A percentile compares a stretch with the other conserved stretches of the same genome.
Conservation (phyloP, 1,140 invertebrate genomes). For the Aphaenogaster floridana region DNA sequence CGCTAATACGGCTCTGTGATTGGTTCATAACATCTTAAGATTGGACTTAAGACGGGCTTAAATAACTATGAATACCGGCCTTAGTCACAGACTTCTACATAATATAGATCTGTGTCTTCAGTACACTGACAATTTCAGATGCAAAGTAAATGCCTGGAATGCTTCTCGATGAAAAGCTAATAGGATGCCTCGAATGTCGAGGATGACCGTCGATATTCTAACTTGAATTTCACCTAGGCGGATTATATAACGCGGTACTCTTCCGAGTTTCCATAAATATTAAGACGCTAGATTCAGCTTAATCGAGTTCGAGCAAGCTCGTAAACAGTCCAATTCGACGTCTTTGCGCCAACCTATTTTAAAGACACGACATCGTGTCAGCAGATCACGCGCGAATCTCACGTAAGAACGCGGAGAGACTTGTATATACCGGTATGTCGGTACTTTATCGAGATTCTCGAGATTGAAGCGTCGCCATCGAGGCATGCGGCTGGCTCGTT, state of each 20-base stretch:
- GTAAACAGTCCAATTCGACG: neutral
- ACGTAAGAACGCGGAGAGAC: neutral
- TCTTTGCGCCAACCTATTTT: neutral
- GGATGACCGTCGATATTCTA: neutral
- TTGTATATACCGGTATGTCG: neutral
- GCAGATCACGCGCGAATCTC: neutral
- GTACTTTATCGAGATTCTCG: neutral
- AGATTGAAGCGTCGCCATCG: neutral
- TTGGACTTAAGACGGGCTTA: too few relatives aligned
- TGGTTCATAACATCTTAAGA: too few relatives aligned
- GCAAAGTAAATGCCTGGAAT: neutral
- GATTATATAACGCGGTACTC: neutral
- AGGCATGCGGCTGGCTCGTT: neutral
- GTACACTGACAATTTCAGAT: neutral
- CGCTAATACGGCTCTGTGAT: too few relatives aligned
- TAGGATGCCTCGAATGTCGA: neutral
- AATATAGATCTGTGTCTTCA: too few relatives aligned
- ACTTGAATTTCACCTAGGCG: slow-evolving; percentile 8
- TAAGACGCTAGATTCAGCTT: neutral
- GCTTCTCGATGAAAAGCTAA: neutral
- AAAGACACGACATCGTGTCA: neutral
- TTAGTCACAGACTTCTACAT: too few relatives aligned
- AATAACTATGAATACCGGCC: too few relatives aligned
- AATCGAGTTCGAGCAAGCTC: neutral
- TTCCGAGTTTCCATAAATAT: neutral